Evolutionary conservation across 2,797 vertebrate genomes (phyloP), one percentile per base, ranked within the genome.

Genomic region (Clamator glandarius): DNA sequence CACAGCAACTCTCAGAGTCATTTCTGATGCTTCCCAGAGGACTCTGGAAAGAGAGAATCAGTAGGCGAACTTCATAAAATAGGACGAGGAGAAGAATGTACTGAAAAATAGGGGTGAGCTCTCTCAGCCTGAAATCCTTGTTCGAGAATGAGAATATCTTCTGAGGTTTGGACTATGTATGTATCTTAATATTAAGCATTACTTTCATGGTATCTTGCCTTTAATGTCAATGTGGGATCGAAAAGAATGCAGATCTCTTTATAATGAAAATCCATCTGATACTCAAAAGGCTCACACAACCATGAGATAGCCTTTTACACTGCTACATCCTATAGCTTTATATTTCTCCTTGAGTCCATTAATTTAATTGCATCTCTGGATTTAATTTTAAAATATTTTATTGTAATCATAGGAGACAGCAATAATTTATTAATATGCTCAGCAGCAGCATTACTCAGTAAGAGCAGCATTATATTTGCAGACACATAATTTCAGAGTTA

Each of bases 321-420:
- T 88, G 52, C 46, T 82, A 88, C 55, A 86, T 95, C 57, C 67
- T 93, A 84, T 70, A 74, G 84, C 84, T 94, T 95, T 84, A 63
- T 89, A 87, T 94, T 88, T 82, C 78, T 92, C 88, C 48, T 79
- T 28, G 52, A 96, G 80, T 73, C 81, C 80, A 84, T 96, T 96
- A 95, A 96, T 95, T 96, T 94, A 87, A 96, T 92, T 93, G 84
- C 86, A 84, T 68, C 70, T 79, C 80, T 58, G 59, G 57, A 66
- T 84, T 96, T 95, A 28, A 70, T 87, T 88, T 93, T 69, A 87
- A 95, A 93, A 95, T 94, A 94, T 89, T 90, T 95, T 90, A 93
- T 74, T 90, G 50, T 74, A 94, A 92, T 93, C 67, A 82, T 20
- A 90, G 59, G 35, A 87, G 92, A 87, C 25, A 79, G 93, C 81